Evolutionary conservation across 2,113 vertebrate genomes (phyloP).

Genomic region (Chaetura pelagica): DNA sequence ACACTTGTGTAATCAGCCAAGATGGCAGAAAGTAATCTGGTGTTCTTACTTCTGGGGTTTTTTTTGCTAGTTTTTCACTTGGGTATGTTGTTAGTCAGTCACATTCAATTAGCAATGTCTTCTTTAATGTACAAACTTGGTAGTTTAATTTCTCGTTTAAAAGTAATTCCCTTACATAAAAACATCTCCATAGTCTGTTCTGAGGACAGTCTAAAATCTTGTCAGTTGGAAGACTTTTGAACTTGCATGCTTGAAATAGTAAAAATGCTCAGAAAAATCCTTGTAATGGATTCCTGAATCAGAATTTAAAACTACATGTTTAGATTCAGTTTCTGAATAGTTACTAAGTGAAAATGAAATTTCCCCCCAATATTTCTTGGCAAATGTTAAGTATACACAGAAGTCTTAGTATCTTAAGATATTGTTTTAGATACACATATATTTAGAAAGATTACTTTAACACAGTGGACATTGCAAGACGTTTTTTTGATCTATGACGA

Average conservation of each 20-base stretch:
- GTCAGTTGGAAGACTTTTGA: neutral
- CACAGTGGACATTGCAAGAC: neutral
- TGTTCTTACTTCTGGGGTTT: neutral
- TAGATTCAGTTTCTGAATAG: neutral
- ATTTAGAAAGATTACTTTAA: neutral
- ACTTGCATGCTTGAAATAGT: neutral
- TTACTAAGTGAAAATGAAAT: neutral
- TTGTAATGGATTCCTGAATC: neutral
- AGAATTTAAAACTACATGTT: neutral
- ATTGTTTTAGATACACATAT: neutral
- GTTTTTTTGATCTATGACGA: neutral
- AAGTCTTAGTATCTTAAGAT: neutral
- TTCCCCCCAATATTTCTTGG: neutral
- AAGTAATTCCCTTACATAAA: neutral
- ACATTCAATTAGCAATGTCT: neutral
- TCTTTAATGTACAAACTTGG: neutral
- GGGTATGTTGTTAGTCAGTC: neutral
- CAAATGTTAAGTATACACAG: neutral
- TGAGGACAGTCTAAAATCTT: neutral
- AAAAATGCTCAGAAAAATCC: neutral
- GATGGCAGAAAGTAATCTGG: neutral
- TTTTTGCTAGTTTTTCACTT: neutral
- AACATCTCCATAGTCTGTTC: neutral
- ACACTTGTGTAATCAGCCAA: neutral
- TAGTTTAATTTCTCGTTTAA: neutral